phyloP scores from a whole-genome alignment of 2,888 invertebrate genomes.

The Andrena fulva region DNA sequence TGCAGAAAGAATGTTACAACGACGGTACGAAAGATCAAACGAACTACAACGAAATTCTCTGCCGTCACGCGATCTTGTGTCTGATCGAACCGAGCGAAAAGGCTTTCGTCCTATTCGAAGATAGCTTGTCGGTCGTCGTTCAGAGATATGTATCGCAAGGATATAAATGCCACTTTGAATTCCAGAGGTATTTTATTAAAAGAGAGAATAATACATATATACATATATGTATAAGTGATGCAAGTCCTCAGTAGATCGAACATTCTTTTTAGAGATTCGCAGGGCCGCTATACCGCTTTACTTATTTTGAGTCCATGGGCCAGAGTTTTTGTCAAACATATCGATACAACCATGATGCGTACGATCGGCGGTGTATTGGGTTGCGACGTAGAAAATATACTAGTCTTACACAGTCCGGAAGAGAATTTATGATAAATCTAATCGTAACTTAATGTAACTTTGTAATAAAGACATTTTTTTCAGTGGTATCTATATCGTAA shows the following conservation, averaged over 20 bases:
- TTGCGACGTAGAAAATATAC: constrained; percentile 58
- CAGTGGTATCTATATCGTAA: neutral
- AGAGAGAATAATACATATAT: neutral
- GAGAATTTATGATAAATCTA: constrained; percentile 5
- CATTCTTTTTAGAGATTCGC: constrained; percentile 32
- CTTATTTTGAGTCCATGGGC: constrained; percentile 69
- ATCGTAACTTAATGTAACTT: constrained; percentile 6
- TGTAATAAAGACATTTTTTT: constrained; percentile 33
- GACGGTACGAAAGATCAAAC: neutral
- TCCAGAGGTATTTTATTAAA: constrained; percentile 64
- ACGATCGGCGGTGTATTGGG: constrained; percentile 65
- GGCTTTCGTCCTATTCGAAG: constrained; percentile 65
- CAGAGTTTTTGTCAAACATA: constrained; percentile 64
- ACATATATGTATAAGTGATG: neutral
- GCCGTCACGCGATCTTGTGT: constrained; percentile 71
- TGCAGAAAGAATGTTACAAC: constrained; percentile 25
- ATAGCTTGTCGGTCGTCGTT: constrained; percentile 61
- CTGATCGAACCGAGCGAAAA: constrained; percentile 73
- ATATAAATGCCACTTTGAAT: constrained; percentile 67
- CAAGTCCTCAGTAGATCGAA: neutral
- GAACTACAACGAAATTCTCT: constrained; percentile 53
- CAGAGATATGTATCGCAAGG: constrained; percentile 61
- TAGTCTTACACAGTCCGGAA: constrained; percentile 62
- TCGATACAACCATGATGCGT: constrained; percentile 63
- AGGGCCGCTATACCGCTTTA: constrained; percentile 60